phyloP scores from a whole-genome alignment of 2,888 invertebrate genomes.

The Cryptosula pallasiana region DNA sequence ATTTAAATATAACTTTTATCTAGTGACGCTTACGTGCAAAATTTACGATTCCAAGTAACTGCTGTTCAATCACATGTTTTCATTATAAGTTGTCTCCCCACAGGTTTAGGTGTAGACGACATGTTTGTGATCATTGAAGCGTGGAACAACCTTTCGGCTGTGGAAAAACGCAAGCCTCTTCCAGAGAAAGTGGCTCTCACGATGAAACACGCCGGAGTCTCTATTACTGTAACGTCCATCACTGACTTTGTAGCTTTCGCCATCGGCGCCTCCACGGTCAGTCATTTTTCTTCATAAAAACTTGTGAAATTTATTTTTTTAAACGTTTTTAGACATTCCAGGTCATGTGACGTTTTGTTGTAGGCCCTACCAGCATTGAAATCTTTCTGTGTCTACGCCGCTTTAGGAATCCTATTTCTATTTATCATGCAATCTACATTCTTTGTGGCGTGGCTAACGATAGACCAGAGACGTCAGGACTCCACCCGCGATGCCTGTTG shows the following conservation, averaged over 20 bases:
- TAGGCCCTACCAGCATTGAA: constrained; percentile 73
- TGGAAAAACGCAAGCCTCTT: constrained; percentile 50
- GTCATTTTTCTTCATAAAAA: too few species aligned
- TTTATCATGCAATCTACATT: constrained; percentile 66
- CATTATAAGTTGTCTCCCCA: too few species aligned
- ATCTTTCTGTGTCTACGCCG: constrained; percentile 77
- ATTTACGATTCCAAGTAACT: too few species aligned
- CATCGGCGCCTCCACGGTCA: constrained; percentile 71
- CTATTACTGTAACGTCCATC: constrained; percentile 75
- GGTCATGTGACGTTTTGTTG: too few species aligned
- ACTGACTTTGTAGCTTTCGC: constrained; percentile 75
- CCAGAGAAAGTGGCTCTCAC: constrained; percentile 66
- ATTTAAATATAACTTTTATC: too few species aligned
- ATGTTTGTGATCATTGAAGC: constrained; percentile 79
- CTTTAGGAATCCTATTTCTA: constrained; percentile 69
- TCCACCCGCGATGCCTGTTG: constrained; percentile 34
- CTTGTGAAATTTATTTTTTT: too few species aligned
- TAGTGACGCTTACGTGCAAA: too few species aligned
- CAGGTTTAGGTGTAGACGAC: constrained; percentile 64
- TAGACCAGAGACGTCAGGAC: constrained; percentile 60
- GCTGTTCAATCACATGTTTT: too few species aligned
- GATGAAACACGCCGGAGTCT: constrained; percentile 74
- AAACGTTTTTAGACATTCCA: too few species aligned
- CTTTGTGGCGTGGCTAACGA: constrained; percentile 71
- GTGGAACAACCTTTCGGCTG: constrained; percentile 61